A percentile compares a stretch with the other conserved stretches of the same genome.
phyloP scores from a whole-genome alignment of 2,888 invertebrate species.

The Trichopria drosophilae region DNA sequence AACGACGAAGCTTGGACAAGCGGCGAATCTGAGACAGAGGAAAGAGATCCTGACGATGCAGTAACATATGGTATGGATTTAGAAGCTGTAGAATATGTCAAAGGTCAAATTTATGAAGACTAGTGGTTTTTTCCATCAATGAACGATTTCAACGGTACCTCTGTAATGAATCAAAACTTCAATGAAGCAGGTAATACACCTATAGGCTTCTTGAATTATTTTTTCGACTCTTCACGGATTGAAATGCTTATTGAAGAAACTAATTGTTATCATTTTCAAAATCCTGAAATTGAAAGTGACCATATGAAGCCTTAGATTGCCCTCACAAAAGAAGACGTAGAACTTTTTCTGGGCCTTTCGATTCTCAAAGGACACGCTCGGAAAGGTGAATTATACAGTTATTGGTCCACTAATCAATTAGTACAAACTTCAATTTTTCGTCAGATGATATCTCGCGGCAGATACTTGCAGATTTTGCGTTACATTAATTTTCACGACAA shows the following conservation, averaged over 20 bases:
- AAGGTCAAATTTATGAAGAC: slow-evolving; percentile 19
- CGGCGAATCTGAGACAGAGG: slow-evolving; percentile 16
- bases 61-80: slow-evolving; percentile 20
- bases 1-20: slow-evolving; percentile 24
- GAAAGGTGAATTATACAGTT: slow-evolving; percentile 15
- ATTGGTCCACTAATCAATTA: slow-evolving; percentile 19
- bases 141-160: slow-evolving; percentile 17
- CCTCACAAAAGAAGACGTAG: slow-evolving; percentile 11
- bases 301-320: slow-evolving; percentile 8
- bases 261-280: slow-evolving; percentile 4
- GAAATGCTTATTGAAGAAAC: slow-evolving; percentile 4
- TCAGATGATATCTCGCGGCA: slow-evolving; percentile 12
- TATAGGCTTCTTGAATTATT: slow-evolving; percentile 24
- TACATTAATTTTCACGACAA: slow-evolving; percentile 19
- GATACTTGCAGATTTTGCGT: slow-evolving; percentile 8
- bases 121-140: slow-evolving; percentile 17
- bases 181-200: slow-evolving; percentile 19
- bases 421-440: slow-evolving; percentile 18
- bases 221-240: slow-evolving; percentile 16
- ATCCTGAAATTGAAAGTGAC: not conserved
- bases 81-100: slow-evolving; percentile 19
- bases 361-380: slow-evolving; percentile 16
- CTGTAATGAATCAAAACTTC: slow-evolving; percentile 24
- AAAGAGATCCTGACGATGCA: slow-evolving; percentile 23
- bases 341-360: slow-evolving; percentile 16